These are phyloP conservation scores for Premnoplex brunnescens DNA, from an alignment of 2,797 vertebrate genomes.

Conservation along the genomic window DNA sequence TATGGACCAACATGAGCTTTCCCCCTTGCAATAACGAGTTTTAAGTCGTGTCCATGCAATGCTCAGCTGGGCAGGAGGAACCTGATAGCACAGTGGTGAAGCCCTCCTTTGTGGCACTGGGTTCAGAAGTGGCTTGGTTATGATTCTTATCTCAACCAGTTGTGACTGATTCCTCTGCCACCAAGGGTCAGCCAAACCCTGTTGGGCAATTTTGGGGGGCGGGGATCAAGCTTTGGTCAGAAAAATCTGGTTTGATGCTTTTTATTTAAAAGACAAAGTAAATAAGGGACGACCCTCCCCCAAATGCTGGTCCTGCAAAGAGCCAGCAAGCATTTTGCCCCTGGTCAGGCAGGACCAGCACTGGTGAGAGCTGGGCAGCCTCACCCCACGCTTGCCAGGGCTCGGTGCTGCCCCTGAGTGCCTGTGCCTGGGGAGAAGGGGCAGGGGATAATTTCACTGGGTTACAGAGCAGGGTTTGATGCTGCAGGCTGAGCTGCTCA, in stretches of 20 bases:
- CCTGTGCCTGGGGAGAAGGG: fast-evolving
- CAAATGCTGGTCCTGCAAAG: background rate
- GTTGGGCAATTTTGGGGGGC: background rate
- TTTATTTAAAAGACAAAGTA: too few species aligned
- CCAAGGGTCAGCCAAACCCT: background rate
- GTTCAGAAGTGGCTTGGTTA: background rate
- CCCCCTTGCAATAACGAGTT: background rate
- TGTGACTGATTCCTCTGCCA: background rate
- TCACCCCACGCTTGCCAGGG: fast-evolving
- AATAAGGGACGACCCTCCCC: fast-evolving
- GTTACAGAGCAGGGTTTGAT: background rate
- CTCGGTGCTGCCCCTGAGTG: background rate
- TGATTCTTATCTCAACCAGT: background rate
- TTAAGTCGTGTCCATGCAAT: background rate
- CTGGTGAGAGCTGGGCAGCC: background rate
- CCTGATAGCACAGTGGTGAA: background rate
- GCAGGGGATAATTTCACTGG: background rate
- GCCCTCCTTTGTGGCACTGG: background rate
- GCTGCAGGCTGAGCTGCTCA: background rate
- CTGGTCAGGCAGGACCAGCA: background rate
- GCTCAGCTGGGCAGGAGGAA: background rate
- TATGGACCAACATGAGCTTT: background rate
- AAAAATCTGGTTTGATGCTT: background rate
- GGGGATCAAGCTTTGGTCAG: background rate
- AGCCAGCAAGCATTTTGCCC: background rate